These are phyloP conservation scores for Heliconius hermathena DNA, from an alignment of 1,140 invertebrate species.

Conservation along the genomic window DNA sequence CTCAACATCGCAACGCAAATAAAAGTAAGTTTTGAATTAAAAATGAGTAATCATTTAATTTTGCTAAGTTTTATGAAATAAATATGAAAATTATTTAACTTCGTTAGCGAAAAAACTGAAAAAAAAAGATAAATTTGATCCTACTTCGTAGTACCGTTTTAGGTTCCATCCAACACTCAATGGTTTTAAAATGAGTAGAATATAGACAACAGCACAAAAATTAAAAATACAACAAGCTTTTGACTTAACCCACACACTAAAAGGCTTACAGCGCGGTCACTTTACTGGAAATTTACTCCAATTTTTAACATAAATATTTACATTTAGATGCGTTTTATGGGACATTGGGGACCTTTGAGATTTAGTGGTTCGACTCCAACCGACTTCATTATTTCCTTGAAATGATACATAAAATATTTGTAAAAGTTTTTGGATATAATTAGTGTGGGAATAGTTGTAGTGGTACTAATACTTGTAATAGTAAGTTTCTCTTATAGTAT, in stretches of 20 bases:
- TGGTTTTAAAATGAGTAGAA: too few species aligned
- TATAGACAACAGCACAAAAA: too few species aligned
- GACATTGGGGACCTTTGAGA: slow-evolving; percentile 33
- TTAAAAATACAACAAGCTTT: not conserved
- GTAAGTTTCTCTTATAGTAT: too few species aligned
- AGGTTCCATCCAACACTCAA: too few species aligned
- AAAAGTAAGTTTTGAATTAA: too few species aligned
- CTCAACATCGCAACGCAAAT: too few species aligned
- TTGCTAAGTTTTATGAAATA: too few species aligned
- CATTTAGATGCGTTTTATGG: slow-evolving; percentile 59
- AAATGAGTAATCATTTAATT: too few species aligned
- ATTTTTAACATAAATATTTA: slow-evolving; percentile 69
- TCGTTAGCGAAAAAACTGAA: too few species aligned
- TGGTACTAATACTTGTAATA: not conserved
- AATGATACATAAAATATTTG: slow-evolving; percentile 3
- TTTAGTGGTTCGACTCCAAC: slow-evolving; percentile 41
- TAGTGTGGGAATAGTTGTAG: not conserved
- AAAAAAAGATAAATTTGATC: too few species aligned
- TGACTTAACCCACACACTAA: slow-evolving; percentile 38
- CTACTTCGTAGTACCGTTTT: too few species aligned
- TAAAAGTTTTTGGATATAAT: not conserved
- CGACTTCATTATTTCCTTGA: slow-evolving; percentile 20
- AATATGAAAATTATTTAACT: too few species aligned
- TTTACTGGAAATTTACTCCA: slow-evolving; percentile 57
- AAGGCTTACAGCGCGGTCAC: slow-evolving; percentile 40